phyloP scores from a whole-genome alignment of 35 echinoderm and acorn worm genomes.

The Eucidaris tribuloides region DNA sequence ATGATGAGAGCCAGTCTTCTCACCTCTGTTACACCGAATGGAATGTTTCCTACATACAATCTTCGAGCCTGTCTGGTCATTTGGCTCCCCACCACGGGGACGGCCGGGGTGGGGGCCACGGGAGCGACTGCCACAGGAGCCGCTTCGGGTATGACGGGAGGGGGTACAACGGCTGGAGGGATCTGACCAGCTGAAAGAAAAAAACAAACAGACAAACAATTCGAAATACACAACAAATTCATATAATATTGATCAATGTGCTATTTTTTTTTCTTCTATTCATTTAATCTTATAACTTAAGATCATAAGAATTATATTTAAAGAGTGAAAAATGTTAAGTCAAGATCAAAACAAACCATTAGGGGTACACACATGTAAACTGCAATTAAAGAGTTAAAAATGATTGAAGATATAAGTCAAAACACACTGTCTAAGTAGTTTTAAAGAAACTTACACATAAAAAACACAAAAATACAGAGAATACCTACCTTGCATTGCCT shows the following conservation, averaged over 20 bases:
- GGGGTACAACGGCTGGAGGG: slow-evolving; percentile 37
- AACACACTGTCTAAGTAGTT: too few species aligned
- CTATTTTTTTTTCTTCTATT: too few species aligned
- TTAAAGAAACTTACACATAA: not conserved
- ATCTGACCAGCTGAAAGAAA: slow-evolving; percentile 51
- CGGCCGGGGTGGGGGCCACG: slow-evolving; percentile 44
- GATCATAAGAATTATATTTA: too few species aligned
- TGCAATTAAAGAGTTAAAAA: too few species aligned
- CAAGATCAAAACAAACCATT: too few species aligned
- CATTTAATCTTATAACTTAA: too few species aligned
- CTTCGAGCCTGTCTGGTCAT: slow-evolving; percentile 96
- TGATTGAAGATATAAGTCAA: too few species aligned
- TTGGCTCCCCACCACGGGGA: slow-evolving; percentile 92
- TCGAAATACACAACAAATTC: too few species aligned
- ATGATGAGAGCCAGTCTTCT: not conserved
- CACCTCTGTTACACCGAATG: slow-evolving; percentile 98
- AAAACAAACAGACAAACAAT: too few species aligned
- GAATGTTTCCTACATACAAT: slow-evolving; percentile 98
- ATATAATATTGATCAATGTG: too few species aligned
- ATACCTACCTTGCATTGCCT: slow-evolving; percentile 90
- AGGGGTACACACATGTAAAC: too few species aligned
- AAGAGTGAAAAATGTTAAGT: too few species aligned
- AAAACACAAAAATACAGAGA: not conserved
- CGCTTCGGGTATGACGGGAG: slow-evolving; percentile 30
- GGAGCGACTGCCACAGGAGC: slow-evolving; percentile 43